Conservation (phyloP, 2,113 vertebrate genomes). For the Uropsilus gracilis region DNA sequence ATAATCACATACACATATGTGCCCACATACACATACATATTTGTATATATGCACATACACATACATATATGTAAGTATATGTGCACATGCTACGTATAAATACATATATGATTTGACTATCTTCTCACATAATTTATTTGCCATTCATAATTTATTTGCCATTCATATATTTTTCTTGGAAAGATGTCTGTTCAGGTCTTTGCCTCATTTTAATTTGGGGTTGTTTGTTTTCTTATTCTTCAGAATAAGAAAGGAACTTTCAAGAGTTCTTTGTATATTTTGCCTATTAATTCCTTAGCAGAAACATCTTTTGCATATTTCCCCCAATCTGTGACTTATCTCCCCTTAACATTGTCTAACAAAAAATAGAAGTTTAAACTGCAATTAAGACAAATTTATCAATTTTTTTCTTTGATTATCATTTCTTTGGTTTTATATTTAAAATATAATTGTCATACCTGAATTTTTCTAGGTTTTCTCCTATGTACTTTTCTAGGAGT, state of each 20-base stretch:
- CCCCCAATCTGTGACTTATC: not conserved
- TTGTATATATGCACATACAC: too few species aligned
- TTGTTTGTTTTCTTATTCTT: not conserved
- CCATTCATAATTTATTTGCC: too few species aligned
- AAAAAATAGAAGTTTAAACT: not conserved
- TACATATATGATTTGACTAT: too few species aligned
- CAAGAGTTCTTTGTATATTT: not conserved
- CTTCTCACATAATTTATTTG: too few species aligned
- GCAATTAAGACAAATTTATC: not conserved
- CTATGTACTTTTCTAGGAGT: not conserved
- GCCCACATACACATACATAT: too few species aligned
- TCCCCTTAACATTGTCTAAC: not conserved
- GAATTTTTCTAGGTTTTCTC: not conserved
- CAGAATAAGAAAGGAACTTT: too few species aligned
- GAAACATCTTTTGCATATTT: not conserved
- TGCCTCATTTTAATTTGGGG: not conserved
- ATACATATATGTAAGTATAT: too few species aligned
- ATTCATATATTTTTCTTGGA: too few species aligned
- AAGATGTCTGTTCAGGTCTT: not conserved
- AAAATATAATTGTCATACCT: not conserved
- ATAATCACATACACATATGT: too few species aligned
- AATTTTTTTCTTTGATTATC: not conserved
- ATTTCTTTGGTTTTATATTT: not conserved
- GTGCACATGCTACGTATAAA: too few species aligned
- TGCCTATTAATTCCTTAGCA: not conserved